Evolutionary conservation across 2,113 vertebrate genomes (phyloP).

Genomic region (Mesembrinibis cayennensis): DNA sequence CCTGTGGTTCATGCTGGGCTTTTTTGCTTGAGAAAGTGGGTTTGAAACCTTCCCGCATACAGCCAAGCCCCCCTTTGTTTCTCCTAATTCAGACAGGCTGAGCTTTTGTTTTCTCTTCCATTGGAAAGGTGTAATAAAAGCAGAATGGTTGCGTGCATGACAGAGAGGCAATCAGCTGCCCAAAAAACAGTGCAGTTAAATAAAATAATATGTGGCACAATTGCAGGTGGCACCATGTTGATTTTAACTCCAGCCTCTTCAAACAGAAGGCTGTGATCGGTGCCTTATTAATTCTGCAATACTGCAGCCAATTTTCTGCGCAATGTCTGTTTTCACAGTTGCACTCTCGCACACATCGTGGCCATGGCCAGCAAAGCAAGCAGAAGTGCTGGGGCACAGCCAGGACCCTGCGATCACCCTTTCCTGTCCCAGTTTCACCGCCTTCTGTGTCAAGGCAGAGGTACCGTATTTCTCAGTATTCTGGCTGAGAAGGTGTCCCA

Average conservation of each 20-base stretch:
- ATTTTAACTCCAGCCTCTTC: not conserved
- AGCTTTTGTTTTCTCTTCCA: not conserved
- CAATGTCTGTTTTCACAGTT: not conserved
- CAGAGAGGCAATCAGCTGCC: not conserved
- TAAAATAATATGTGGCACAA: not conserved
- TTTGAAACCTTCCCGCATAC: not conserved
- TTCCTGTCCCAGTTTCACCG: not conserved
- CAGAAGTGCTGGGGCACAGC: conserved; percentile 21
- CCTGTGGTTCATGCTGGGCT: not conserved
- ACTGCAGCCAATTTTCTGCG: not conserved
- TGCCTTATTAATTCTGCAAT: not conserved
- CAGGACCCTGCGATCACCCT: not conserved
- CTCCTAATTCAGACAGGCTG: not conserved
- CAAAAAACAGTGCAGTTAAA: not conserved
- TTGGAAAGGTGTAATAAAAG: not conserved
- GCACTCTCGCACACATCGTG: not conserved
- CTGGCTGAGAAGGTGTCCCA: not conserved
- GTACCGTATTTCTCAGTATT: not conserved
- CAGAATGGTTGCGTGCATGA: accelerated
- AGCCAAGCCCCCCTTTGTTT: not conserved
- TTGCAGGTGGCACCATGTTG: not conserved
- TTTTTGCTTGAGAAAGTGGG: not conserved
- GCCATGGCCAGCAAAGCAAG: not conserved
- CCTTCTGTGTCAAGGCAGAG: not conserved
- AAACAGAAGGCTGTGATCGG: not conserved